A percentile compares a stretch with the other conserved stretches of the same genome.
These are phyloP conservation scores for Cheilosia scutellata DNA, from an alignment of 2,888 invertebrate genomes.

Conservation along the genomic window DNA sequence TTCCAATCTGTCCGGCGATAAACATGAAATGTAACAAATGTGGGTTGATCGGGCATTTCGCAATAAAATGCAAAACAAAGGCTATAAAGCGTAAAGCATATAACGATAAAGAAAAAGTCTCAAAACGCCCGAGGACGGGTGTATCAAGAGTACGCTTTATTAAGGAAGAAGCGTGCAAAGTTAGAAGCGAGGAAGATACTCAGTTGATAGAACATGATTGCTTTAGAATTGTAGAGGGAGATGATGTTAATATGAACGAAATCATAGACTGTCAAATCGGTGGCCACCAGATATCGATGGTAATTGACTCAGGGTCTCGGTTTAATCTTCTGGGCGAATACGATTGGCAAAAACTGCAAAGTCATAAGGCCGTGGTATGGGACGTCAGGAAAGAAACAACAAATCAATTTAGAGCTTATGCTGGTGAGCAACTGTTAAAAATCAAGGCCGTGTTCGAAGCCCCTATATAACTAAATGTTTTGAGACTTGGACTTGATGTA, in stretches of 20 bases:
- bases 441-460: no score
- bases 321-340: slow-evolving; percentile 38
- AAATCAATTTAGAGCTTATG: no score
- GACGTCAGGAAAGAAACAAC: no score
- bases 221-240: slow-evolving; percentile 42
- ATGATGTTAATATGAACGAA: slow-evolving; percentile 39
- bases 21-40: slow-evolving; percentile 54
- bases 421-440: no score
- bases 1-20: slow-evolving; percentile 24
- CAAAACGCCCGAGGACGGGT: slow-evolving; percentile 32
- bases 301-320: slow-evolving; percentile 30
- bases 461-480: slow-evolving; percentile 2
- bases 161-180: slow-evolving; percentile 16
- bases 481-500: slow-evolving; percentile 45
- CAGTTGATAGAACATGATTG: slow-evolving; percentile 60
- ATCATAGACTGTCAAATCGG: slow-evolving; percentile 33
- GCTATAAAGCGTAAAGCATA: slow-evolving; percentile 33
- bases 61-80: slow-evolving; percentile 54
- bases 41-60: slow-evolving; percentile 57
- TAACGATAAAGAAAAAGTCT: neutral
- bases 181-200: slow-evolving; percentile 23
- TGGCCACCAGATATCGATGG: slow-evolving; percentile 25
- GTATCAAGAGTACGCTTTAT: slow-evolving; percentile 37
- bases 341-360: slow-evolving; percentile 29
- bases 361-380: neutral